These are phyloP conservation scores for Felis catus DNA, from an alignment of 2,113 vertebrate genomes.

Conservation along the genomic window F.catus_Fca126_mat1.0 CM031420.1:140606001-140606500, in stretches of 20 bases:
- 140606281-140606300: neutral
- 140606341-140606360: neutral
- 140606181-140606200: neutral
- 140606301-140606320: neutral
- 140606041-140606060: neutral
- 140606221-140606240: neutral
- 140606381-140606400: neutral
- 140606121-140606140: neutral
- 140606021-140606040: neutral
- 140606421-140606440: neutral
- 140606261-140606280: neutral
- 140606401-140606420: neutral
- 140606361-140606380: neutral
- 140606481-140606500: neutral
- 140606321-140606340: constrained; percentile 6
- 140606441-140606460: neutral
- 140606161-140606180: neutral
- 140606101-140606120: neutral
- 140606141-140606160: neutral
- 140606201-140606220: neutral
- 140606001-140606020: neutral
- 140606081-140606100: neutral
- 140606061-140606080: neutral
- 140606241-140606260: neutral
- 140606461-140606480: neutral